Evolutionary conservation across 2,888 invertebrate species (phyloP).

Genomic region (Drosophila bunnanda): DNA sequence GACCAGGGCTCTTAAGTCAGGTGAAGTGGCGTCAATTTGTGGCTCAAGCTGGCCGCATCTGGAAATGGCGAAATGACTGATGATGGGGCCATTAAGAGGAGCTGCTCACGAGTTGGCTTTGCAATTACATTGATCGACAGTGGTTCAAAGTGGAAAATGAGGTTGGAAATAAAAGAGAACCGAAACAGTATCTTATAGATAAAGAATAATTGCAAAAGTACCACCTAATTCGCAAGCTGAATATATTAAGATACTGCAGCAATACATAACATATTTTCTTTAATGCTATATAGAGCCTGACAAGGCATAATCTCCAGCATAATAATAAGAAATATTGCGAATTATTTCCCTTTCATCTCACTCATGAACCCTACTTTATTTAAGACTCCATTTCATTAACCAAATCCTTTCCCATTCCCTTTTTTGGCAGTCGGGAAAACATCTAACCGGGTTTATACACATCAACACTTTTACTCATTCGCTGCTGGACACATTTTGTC

Average conservation of each 20-base stretch:
- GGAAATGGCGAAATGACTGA: conserved; percentile 41
- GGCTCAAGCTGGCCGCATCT: conserved; percentile 28
- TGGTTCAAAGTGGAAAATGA: conserved; percentile 12
- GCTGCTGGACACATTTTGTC: conserved; percentile 23
- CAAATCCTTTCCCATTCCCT: conserved; percentile 2
- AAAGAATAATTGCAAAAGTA: background rate
- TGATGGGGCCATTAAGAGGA: conserved; percentile 40
- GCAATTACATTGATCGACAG: conserved; percentile 15
- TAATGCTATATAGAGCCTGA: background rate
- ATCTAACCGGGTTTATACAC: conserved; percentile 33
- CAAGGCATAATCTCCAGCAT: background rate
- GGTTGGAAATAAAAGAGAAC: background rate
- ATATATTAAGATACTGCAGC: too few relatives aligned
- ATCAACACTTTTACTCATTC: conserved; percentile 57
- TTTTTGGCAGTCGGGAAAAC: conserved; percentile 3
- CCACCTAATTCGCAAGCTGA: background rate
- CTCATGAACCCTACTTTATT: background rate
- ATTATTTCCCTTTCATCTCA: too few relatives aligned
- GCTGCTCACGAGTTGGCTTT: conserved; percentile 12
- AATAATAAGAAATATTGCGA: background rate
- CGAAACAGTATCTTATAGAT: background rate
- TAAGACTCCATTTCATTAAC: conserved; percentile 12
- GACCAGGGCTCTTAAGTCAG: conserved; percentile 59
- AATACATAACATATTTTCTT: too few relatives aligned
- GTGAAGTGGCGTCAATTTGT: conserved; percentile 52